Conservation (phyloP, 2,888 invertebrate species). For the Agrochola circellaris region DNA sequence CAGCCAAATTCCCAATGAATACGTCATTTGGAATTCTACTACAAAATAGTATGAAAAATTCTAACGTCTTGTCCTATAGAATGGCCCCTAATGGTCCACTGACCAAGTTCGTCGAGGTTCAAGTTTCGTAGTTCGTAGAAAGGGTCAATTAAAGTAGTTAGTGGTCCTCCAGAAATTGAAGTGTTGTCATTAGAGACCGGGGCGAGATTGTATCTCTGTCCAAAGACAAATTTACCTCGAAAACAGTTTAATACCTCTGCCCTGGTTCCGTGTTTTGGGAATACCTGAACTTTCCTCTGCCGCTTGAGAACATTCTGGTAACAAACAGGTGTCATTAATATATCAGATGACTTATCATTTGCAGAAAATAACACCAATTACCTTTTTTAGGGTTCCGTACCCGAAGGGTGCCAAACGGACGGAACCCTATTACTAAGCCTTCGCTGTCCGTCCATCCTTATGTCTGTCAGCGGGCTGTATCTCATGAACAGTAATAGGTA, state of each 20-base stretch:
- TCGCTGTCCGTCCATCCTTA: too few relatives aligned
- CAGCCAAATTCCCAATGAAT: not conserved
- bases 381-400: too few relatives aligned
- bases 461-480: too few relatives aligned
- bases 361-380: too few relatives aligned
- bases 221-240: slow-evolving; percentile 41
- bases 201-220: slow-evolving; percentile 21
- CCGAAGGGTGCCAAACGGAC: too few relatives aligned
- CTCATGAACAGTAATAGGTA: too few relatives aligned
- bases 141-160: slow-evolving; percentile 53
- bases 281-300: not conserved
- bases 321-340: not conserved
- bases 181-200: slow-evolving; percentile 44
- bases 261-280: not conserved
- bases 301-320: not conserved
- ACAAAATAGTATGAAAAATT: not conserved
- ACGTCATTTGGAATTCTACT: not conserved
- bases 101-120: slow-evolving; percentile 40
- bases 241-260: slow-evolving; percentile 33
- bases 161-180: slow-evolving; percentile 41
- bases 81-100: slow-evolving; percentile 10
- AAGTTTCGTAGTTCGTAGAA: slow-evolving; percentile 32
- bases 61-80: not conserved
- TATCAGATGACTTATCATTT: too few relatives aligned
- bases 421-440: too few relatives aligned